phyloP scores from a whole-genome alignment of 2,113 vertebrate species.

The Ameiurus melas region DNA sequence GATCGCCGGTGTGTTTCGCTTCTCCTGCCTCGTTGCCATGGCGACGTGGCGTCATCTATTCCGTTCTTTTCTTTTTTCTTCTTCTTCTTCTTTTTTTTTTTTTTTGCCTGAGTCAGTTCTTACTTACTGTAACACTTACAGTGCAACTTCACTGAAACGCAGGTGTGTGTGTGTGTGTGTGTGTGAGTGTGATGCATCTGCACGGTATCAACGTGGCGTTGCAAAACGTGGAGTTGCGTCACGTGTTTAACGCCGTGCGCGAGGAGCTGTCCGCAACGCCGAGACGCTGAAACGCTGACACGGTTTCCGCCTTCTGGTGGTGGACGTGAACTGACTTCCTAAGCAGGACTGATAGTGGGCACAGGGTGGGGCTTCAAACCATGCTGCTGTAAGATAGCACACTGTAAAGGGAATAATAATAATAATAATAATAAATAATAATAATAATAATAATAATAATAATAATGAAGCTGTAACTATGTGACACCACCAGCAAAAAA shows the following conservation, averaged over 20 bases:
- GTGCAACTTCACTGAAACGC: background rate
- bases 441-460: background rate
- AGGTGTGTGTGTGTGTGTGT: background rate
- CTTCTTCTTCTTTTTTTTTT: background rate
- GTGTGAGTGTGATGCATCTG: background rate
- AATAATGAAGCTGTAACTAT: background rate
- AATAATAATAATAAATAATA: background rate
- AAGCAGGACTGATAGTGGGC: background rate
- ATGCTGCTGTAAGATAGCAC: background rate
- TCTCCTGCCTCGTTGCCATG: constrained; percentile 75
- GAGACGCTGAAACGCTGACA: constrained; percentile 18
- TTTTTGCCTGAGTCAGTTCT: constrained; percentile 5
- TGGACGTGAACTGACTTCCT: constrained; percentile 8
- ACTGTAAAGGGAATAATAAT: background rate
- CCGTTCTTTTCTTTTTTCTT: background rate
- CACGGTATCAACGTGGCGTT: background rate
- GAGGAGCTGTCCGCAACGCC: background rate
- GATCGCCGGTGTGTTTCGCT: constrained; percentile 21
- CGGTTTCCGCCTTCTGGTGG: background rate
- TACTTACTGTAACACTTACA: background rate
- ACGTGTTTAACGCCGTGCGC: background rate
- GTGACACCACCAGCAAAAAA: background rate
- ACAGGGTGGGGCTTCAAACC: constrained; percentile 10
- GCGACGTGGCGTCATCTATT: constrained; percentile 69
- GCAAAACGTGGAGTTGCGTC: background rate